These are phyloP conservation scores for Anguilla marmorata DNA, from an alignment of 2,797 vertebrate genomes.

Conservation along the genomic window DNA sequence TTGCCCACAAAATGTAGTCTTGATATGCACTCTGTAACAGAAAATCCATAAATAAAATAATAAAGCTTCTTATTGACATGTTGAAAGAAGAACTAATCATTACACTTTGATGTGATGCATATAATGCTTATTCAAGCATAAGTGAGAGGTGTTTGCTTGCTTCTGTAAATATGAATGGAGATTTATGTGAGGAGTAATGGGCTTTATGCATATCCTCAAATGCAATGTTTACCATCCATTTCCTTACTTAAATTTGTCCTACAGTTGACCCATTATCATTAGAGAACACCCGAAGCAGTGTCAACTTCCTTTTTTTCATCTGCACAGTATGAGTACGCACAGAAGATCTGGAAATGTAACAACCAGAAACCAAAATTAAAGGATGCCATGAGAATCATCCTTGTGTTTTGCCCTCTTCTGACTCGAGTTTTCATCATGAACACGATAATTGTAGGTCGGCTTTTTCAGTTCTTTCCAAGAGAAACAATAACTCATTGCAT, in stretches of 20 bases:
- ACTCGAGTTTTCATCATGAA: slow-evolving; percentile 6
- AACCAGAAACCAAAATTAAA: slow-evolving; percentile 14
- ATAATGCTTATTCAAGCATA: not conserved
- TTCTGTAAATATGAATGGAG: not conserved
- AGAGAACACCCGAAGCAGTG: not conserved
- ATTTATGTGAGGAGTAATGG: not conserved
- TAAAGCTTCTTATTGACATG: not conserved
- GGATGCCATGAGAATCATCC: not conserved
- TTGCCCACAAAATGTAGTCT: no score
- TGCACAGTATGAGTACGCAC: not conserved
- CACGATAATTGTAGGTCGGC: slow-evolving; percentile 1
- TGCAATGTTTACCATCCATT: not conserved
- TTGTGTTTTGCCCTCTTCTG: slow-evolving; percentile 1
- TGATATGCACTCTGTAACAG: no score
- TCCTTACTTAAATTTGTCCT: not conserved
- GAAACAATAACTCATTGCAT: slow-evolving; percentile 10
- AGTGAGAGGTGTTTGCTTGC: not conserved
- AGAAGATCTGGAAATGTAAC: not conserved
- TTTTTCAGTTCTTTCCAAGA: slow-evolving; percentile 29
- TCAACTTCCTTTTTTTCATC: not conserved
- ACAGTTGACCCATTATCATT: not conserved
- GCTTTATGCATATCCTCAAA: not conserved
- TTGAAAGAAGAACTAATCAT: not conserved
- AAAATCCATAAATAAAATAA: not conserved
- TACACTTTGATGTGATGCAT: not conserved